Evolutionary conservation across 1,140 invertebrate species (phyloP), one percentile per base, ranked within the genome.

Genomic region (Myzus persicae): DNA sequence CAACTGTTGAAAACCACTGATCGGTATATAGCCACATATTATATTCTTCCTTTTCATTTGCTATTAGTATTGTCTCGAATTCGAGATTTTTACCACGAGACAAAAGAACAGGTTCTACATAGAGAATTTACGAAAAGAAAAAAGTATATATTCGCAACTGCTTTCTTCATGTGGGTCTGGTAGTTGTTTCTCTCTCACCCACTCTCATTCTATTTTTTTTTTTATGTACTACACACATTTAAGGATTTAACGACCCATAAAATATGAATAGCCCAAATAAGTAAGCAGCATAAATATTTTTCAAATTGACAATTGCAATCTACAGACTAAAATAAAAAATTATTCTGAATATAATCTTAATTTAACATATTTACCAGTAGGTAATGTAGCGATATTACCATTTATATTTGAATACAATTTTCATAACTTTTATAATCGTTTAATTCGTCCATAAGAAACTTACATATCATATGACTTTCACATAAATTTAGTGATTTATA

Each of bases 1-100:
- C 91, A 54, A 59, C 54, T 67, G 51, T 90, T 93, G 91, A 93
- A 84, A 93, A 93, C 91, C 91, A 93, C 91, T 93, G 91, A 93
- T 93, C 91, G 91, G 48, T 93, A 76, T n/a, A 84, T 36, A 48
- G 24, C 91, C 44, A 31, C 91, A 84, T 81, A 9, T n/a, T 44
- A 91, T 85, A 84, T 85, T 93, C 81, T 14, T 93, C 46, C 42
- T 93, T 92, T 92, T 85, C 36, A 51, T 93, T 93, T 93, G 81
- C 36, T 38, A 84, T 85, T 85, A 46, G 91, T 51, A 93, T 93
- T 93, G 91, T 93, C 91, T 93, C 91, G 81, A 93, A 85, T 82
- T 38, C 81, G 91, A 93, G 91, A 93, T 85, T 93, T 93, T 82
- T 93, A 85, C 46, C 36, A 93, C 76, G 76, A 93, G 91, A 93